These are phyloP conservation scores for Drosophila elegans DNA, from an alignment of 1,140 invertebrate genomes.

Conservation along the genomic window DNA sequence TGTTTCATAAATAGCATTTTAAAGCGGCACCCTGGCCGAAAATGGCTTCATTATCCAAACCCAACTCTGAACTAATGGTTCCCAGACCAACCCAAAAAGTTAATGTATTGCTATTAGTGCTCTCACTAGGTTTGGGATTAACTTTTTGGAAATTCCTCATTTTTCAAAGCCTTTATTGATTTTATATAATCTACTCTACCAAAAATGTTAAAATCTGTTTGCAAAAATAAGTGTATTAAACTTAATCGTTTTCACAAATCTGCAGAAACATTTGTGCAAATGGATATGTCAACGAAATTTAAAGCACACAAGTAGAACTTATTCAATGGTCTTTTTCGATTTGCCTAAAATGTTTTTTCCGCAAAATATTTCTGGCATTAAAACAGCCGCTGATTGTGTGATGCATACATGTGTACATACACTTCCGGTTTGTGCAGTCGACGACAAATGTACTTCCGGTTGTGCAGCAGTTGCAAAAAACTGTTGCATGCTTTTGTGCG, in stretches of 20 bases:
- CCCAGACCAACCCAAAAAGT: constrained; percentile 14
- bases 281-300: neutral
- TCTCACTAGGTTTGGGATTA: neutral
- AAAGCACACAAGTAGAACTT: neutral
- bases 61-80: constrained; percentile 28
- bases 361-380: constrained; percentile 5
- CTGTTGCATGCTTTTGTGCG: constrained; percentile 67
- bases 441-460: constrained; percentile 41
- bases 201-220: no score
- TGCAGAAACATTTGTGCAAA: no score
- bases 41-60: constrained; percentile 74
- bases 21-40: constrained; percentile 58
- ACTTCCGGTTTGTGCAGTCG: constrained; percentile 50
- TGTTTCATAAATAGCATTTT: constrained; percentile 81
- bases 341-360: neutral
- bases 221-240: no score
- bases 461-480: constrained; percentile 29
- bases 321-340: neutral
- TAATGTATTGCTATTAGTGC: constrained; percentile 56
- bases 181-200: neutral
- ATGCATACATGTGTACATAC: constrained; percentile 29
- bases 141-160: neutral
- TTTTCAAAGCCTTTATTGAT: neutral
- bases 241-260: no score
- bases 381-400: constrained; percentile 11